Evolutionary conservation across 2,888 invertebrate genomes (phyloP), one percentile per base, ranked within the genome.

Genomic region (Cataglyphis livida): DNA sequence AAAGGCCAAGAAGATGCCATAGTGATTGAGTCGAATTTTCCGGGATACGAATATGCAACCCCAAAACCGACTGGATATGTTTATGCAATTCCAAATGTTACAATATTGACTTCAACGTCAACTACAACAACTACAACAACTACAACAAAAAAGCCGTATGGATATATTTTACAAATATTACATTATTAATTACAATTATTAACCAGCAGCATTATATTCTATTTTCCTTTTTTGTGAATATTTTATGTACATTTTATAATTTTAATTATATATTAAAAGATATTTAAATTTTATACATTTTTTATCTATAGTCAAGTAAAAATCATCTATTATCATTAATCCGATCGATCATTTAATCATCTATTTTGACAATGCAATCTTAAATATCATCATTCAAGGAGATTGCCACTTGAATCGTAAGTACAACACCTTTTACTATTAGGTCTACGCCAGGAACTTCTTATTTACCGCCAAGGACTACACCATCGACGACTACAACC

Each of bases 11-110:
- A 44, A 70, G 35, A 51, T 7, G 18, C 51, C 12, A 25, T 48
- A 79, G 44, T n/a, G 6, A 41, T 51, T 51, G 7, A 51, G 2
- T 7, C 51, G 7, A 3, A 7, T 6, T 44, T 44, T 44, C 1
- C 15, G 4, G 65, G 65, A 65, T 51, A 68, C 3, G 4, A 15
- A 0, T 35, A 35, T 18, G 41, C 54, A 18, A 35, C 62, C 10
- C 38, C 38, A 32, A 68, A 84, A 44, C 38, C 79, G 15, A 0
- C 3, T 3, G 71, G 51, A 51, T 51, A 51, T 51, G n/a, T 51
- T n/a, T n/a, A 51, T 7, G 7, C 0, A 51, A n/a, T 3, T 7
- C 51, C 51, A 1, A 48, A 5, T 5, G n/a, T 51, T 48, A 18
- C 51, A 3, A 3, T 44, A 15, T 15, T 35, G 35, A 35, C 35